Evolutionary conservation across 2,888 invertebrate genomes (phyloP).

Genomic region (Netelia melanura): DNA sequence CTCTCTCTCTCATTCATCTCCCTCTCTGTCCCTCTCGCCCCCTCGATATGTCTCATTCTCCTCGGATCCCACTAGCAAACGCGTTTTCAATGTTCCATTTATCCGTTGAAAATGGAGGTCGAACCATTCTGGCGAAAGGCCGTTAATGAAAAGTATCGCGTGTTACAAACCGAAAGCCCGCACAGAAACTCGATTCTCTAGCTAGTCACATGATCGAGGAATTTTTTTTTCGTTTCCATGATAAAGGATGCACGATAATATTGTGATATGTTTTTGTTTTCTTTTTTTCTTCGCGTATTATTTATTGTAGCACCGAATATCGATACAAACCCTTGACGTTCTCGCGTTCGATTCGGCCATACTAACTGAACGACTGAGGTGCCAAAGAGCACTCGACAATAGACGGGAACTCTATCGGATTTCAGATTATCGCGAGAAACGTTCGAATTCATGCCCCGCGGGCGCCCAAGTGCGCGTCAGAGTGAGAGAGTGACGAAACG

Average conservation of each 20-base stretch:
- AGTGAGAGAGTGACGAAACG: constrained; percentile 1
- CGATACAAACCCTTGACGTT: constrained; percentile 44
- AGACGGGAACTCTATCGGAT: constrained; percentile 25
- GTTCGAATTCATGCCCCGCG: constrained; percentile 38
- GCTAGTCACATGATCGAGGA: neutral
- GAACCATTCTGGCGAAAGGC: constrained; percentile 3
- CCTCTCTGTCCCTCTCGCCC: constrained; percentile 29
- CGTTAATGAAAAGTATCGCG: neutral
- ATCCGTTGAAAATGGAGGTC: constrained; percentile 19
- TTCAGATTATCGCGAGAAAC: constrained; percentile 42
- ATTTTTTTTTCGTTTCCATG: neutral
- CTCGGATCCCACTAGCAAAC: constrained; percentile 26
- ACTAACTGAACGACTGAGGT: constrained; percentile 28
- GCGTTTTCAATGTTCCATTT: constrained; percentile 23
- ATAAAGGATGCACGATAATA: no score
- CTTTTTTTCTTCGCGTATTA: neutral
- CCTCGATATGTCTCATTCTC: constrained; percentile 8
- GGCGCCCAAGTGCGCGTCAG: neutral
- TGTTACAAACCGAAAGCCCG: neutral
- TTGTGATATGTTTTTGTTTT: no score
- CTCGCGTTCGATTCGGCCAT: constrained; percentile 41
- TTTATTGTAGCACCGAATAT: neutral
- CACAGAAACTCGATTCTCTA: no score
- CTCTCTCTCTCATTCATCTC: neutral
- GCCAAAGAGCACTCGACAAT: constrained; percentile 13